phyloP scores from a whole-genome alignment of 2,113 vertebrate species.

The Corapipo altera region DNA sequence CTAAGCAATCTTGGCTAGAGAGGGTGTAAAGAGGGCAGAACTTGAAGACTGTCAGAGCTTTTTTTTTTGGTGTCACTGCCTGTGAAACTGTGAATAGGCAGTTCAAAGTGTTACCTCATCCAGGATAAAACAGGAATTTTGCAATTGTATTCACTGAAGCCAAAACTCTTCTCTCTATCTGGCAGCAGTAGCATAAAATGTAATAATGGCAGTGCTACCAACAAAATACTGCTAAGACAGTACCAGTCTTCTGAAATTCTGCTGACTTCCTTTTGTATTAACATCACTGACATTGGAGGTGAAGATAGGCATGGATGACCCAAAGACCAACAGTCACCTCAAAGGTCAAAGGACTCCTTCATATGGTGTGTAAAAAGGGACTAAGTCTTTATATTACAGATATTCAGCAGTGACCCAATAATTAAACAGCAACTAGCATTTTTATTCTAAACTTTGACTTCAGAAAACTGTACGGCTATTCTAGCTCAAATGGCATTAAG shows the following conservation, averaged over 20 bases:
- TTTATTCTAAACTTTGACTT: slow-evolving; percentile 33
- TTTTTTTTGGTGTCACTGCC: slow-evolving; percentile 10
- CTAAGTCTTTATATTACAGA: not conserved
- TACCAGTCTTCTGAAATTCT: not conserved
- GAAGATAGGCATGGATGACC: slow-evolving; percentile 38
- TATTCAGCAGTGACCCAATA: not conserved
- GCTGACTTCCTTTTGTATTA: slow-evolving; percentile 15
- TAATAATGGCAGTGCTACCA: not conserved
- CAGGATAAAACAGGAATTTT: slow-evolving; percentile 19
- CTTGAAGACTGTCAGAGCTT: slow-evolving; percentile 41
- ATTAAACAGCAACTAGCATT: slow-evolving; percentile 26
- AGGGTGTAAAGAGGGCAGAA: slow-evolving; percentile 66
- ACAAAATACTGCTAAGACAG: not conserved
- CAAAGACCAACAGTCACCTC: slow-evolving; percentile 43
- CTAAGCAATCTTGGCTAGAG: slow-evolving; percentile 42
- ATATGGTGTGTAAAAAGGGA: slow-evolving; percentile 40
- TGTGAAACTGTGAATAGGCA: slow-evolving; percentile 56
- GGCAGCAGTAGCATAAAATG: slow-evolving; percentile 4
- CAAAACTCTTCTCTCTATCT: not conserved
- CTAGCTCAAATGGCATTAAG: not conserved
- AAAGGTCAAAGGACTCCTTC: slow-evolving; percentile 61
- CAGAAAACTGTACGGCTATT: not conserved
- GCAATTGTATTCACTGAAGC: slow-evolving; percentile 12
- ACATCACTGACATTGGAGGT: slow-evolving; percentile 4
- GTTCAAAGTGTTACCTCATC: slow-evolving; percentile 24